phyloP scores from a whole-genome alignment of 2,888 invertebrate species.

The Gisinianus flammeolus region DNA sequence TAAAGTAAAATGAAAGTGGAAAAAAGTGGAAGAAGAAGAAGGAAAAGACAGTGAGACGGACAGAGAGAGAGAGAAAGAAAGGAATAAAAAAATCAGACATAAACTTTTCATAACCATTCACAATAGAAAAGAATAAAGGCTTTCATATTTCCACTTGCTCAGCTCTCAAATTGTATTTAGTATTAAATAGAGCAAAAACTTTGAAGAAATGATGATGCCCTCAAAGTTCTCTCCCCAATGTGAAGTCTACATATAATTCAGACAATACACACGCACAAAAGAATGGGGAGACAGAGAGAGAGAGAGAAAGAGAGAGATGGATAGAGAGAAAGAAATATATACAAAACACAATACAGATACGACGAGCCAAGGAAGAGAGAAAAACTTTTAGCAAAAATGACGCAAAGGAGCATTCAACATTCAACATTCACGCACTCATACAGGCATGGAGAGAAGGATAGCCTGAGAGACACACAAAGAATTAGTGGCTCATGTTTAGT shows the following conservation, averaged over 20 bases:
- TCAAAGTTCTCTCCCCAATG: no score
- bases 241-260: no score
- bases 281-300: not conserved
- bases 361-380: no score
- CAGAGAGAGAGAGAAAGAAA: slow-evolving; percentile 17
- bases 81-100: not conserved
- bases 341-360: no score
- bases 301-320: not conserved
- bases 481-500: slow-evolving; percentile 17
- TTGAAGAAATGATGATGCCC: slow-evolving; percentile 11
- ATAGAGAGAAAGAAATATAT: not conserved
- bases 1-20: no score
- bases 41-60: slow-evolving; percentile 26
- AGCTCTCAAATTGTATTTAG: not conserved
- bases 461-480: not conserved
- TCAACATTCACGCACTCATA: no score
- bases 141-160: not conserved
- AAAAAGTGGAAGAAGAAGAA: slow-evolving; percentile 2
- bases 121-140: not conserved
- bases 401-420: no score
- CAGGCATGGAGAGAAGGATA: not conserved
- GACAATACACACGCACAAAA: not conserved
- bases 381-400: no score
- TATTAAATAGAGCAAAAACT: slow-evolving; percentile 3
- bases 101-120: not conserved